phyloP scores from a whole-genome alignment of 2,113 vertebrate genomes.

The Murina feae region DNA sequence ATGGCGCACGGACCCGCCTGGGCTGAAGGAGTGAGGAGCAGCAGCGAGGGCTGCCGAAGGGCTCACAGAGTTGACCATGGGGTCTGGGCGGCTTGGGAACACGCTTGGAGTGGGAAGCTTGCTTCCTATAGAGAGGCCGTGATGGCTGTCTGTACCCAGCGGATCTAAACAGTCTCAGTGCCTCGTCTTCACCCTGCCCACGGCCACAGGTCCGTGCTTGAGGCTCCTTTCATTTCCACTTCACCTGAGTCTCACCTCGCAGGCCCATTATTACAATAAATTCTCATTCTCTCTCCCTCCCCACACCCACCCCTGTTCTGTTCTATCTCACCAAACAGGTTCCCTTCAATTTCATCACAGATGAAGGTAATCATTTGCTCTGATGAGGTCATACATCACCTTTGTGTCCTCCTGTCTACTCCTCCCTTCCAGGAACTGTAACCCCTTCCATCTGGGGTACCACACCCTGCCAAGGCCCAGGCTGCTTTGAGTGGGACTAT shows the following conservation, averaged over 20 bases:
- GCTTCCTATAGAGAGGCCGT: not conserved
- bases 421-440: not conserved
- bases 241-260: not conserved
- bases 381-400: not conserved
- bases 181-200: not conserved
- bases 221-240: not conserved
- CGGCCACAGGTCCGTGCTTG: not conserved
- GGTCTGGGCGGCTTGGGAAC: not conserved
- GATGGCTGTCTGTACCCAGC: not conserved
- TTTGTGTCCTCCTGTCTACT: not conserved
- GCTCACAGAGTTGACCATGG: too few relatives aligned
- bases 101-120: not conserved
- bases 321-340: not conserved
- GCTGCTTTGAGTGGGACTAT: not conserved
- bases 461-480: rapidly evolving
- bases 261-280: not conserved
- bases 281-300: not conserved
- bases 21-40: not conserved
- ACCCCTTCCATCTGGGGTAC: not conserved
- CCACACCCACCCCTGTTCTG: too few relatives aligned
- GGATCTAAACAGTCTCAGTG: not conserved
- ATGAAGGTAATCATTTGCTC: too few relatives aligned
- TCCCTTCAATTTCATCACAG: not conserved
- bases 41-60: not conserved
- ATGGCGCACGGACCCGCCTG: not conserved